Conservation (phyloP, 37 sponge, comb jelly and placozoan species). For the Halichondria panicea region DNA sequence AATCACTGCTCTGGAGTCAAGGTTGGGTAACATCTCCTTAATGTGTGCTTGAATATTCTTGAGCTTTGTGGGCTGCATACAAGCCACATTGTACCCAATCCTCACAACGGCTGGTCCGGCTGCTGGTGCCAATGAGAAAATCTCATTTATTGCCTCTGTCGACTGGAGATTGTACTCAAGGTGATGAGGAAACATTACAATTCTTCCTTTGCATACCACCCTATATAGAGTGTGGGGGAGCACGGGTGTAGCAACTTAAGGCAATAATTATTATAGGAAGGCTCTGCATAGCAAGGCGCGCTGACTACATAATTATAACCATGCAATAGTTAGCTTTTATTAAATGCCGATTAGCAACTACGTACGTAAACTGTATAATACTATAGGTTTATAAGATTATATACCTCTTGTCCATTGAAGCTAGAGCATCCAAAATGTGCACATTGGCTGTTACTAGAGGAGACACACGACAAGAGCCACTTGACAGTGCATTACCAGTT, state of each 20-base stretch:
- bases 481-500: background rate
- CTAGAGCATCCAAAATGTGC: constrained; percentile 4
- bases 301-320: background rate
- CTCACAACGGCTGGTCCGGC: background rate
- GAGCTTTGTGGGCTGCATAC: background rate
- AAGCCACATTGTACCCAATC: constrained; percentile 1
- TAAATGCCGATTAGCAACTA: too few relatives aligned
- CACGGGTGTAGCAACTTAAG: too few relatives aligned
- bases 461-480: background rate
- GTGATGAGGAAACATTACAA: background rate
- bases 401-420: constrained; percentile 11
- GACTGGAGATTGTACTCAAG: background rate
- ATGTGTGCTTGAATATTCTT: background rate
- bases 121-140: background rate
- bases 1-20: constrained; percentile 1
- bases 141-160: background rate
- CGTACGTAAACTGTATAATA: too few relatives aligned
- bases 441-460: background rate
- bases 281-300: too few relatives aligned
- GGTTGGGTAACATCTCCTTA: background rate
- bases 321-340: too few relatives aligned
- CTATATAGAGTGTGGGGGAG: background rate
- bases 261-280: too few relatives aligned
- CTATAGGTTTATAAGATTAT: too few relatives aligned
- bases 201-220: background rate